Conservation (phyloP, 2,888 invertebrate genomes). For the Clepsis dumicolana region DNA sequence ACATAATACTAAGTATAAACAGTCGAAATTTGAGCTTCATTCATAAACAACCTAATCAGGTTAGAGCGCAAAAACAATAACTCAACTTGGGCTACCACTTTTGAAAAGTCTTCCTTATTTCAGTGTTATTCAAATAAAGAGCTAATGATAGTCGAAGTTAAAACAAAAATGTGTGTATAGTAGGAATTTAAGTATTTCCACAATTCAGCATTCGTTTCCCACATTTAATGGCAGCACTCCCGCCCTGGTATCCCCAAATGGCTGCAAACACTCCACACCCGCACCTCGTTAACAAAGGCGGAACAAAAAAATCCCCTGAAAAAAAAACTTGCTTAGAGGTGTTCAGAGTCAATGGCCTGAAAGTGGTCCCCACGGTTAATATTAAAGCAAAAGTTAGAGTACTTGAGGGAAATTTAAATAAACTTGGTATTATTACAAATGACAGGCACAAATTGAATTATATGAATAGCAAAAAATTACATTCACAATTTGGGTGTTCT, state of each 20-base stretch:
- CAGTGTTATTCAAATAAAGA: background rate
- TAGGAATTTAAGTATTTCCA: background rate
- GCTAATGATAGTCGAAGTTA: background rate
- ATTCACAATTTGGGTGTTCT: slow-evolving; percentile 23
- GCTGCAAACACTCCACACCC: slow-evolving; percentile 18
- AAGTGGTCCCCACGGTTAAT: slow-evolving; percentile 17
- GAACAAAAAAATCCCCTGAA: slow-evolving; percentile 26
- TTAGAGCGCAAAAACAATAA: background rate
- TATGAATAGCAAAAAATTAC: slow-evolving; percentile 3
- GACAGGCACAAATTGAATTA: slow-evolving; percentile 2
- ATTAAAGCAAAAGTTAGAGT: slow-evolving; percentile 16
- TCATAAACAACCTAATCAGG: background rate
- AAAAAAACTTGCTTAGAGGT: slow-evolving; percentile 18
- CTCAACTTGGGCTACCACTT: background rate
- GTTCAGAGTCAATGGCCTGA: slow-evolving; percentile 24
- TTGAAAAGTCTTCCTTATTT: background rate
- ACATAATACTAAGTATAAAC: too few relatives aligned
- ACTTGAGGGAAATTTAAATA: background rate
- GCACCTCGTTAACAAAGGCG: slow-evolving; percentile 32
- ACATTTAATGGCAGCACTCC: background rate
- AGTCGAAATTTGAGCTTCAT: background rate
- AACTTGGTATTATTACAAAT: background rate
- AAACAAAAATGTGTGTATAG: background rate
- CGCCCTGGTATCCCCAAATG: slow-evolving; percentile 8
- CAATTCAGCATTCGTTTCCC: background rate